Conservation (phyloP, 2,113 vertebrate genomes). For the Chascanopsetta lugubris region DNA sequence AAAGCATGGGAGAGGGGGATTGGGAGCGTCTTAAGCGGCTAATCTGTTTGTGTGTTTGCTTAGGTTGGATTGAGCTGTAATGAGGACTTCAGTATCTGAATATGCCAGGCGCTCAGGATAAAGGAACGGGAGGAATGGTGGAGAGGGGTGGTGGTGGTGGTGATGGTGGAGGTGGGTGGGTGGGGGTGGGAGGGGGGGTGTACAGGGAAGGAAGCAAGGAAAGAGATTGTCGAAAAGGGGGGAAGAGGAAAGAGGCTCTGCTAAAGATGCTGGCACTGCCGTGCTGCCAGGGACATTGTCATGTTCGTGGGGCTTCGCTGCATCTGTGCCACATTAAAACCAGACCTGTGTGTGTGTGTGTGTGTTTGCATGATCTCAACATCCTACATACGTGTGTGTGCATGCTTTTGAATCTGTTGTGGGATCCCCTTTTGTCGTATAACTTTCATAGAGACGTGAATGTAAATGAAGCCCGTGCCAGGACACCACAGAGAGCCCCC, state of each 20-base stretch:
- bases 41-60: constrained; percentile 89
- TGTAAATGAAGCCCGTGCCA: constrained; percentile 4
- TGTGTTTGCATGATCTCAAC: constrained; percentile 8
- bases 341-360: constrained; percentile 37
- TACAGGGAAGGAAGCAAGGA: constrained; percentile 59
- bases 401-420: not conserved
- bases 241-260: constrained; percentile 44
- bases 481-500: constrained; percentile 10
- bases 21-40: constrained; percentile 85
- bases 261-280: constrained; percentile 48
- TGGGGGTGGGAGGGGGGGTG: constrained; percentile 18
- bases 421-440: constrained; percentile 3
- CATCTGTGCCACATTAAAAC: constrained; percentile 48
- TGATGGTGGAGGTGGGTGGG: constrained; percentile 15
- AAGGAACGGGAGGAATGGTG: constrained; percentile 64
- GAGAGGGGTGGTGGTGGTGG: constrained; percentile 17
- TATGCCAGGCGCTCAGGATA: constrained; percentile 84
- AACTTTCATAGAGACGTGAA: constrained; percentile 7
- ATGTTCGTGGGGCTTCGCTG: constrained; percentile 35
- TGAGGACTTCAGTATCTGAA: constrained; percentile 88
- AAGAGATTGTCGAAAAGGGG: constrained; percentile 52
- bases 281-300: constrained; percentile 36
- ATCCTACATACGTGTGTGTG: not conserved
- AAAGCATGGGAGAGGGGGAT: constrained; percentile 80
- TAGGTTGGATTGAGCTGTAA: constrained; percentile 87